Evolutionary conservation across 2,113 vertebrate species (phyloP).

Genomic region (Syngnathus scovelli): DNA sequence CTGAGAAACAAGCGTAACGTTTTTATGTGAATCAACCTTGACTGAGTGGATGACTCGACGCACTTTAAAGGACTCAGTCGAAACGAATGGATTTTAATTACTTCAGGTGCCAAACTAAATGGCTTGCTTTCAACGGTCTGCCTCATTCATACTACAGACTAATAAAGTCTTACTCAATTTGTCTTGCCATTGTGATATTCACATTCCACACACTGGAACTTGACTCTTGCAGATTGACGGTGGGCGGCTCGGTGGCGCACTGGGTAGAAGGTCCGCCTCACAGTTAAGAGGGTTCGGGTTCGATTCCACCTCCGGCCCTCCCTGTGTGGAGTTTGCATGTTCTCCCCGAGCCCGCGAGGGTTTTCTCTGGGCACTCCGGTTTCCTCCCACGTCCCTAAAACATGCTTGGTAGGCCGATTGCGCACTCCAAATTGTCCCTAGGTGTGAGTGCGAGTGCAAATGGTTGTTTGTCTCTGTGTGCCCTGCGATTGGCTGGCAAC

Average conservation of each 20-base stretch:
- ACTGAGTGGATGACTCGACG: background rate
- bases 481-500: no score
- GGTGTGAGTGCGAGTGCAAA: no score
- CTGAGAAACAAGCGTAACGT: background rate
- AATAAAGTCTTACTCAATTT: background rate
- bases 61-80: background rate
- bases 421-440: no score
- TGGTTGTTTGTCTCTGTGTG: no score
- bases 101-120: background rate
- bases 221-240: background rate
- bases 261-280: no score
- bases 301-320: no score
- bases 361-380: no score
- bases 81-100: constrained; percentile 1
- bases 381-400: no score
- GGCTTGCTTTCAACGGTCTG: background rate
- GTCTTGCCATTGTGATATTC: background rate
- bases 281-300: no score
- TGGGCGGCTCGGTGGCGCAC: background rate
- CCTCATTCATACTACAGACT: background rate
- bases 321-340: no score
- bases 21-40: background rate
- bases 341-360: no score
- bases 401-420: no score
- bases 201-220: background rate